Evolutionary conservation across 2,797 vertebrate species (phyloP).

Genomic region (Ctenosaura bakeri): DNA sequence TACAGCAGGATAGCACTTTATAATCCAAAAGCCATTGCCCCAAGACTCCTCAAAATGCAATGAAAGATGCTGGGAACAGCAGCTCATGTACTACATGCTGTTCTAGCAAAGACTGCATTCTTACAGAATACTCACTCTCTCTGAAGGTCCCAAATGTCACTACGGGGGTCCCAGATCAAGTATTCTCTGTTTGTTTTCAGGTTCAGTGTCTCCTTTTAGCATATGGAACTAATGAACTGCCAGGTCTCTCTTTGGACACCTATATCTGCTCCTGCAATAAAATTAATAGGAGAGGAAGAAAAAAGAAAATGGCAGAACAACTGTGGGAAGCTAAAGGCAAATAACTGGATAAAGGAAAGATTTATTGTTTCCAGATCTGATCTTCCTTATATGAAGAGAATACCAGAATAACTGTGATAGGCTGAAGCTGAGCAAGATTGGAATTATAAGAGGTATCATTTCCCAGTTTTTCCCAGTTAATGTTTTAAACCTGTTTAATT

Average conservation of each 20-base stretch:
- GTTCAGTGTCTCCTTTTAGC: background rate
- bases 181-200: background rate
- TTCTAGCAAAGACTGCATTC: background rate
- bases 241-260: background rate
- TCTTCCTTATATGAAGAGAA: background rate
- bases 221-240: background rate
- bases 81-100: background rate
- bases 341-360: background rate
- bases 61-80: background rate
- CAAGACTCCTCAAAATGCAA: background rate
- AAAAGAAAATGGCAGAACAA: background rate
- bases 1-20: background rate
- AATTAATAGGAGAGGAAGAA: background rate
- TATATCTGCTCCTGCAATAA: background rate
- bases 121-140: background rate
- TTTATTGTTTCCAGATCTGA: background rate
- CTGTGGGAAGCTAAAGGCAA: background rate
- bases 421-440: background rate
- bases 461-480: background rate
- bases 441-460: background rate
- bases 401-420: background rate
- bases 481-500: background rate
- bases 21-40: background rate
- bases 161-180: background rate
- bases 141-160: background rate